Evolutionary conservation across 2,113 vertebrate genomes (phyloP).

Genomic region (Pelecanoides urinatrix): DNA sequence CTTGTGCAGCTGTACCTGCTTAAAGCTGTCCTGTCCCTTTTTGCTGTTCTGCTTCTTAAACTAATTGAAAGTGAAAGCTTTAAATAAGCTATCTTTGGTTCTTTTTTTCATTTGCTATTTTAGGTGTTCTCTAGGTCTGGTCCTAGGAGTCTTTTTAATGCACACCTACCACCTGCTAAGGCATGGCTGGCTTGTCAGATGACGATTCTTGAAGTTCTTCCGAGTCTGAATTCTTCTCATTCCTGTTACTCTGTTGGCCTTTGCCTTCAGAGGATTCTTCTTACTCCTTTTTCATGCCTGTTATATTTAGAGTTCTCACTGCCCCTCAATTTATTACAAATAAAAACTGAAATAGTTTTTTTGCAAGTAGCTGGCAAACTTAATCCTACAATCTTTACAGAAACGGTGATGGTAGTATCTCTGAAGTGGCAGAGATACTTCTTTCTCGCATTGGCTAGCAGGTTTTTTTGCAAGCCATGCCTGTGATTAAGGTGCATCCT

Average conservation of each 20-base stretch:
- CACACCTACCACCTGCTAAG: neutral
- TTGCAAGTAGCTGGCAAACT: neutral
- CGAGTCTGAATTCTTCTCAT: neutral
- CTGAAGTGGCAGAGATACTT: neutral
- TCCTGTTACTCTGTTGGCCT: neutral
- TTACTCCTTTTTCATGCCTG: neutral
- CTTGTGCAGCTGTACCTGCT: neutral
- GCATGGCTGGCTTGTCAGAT: neutral
- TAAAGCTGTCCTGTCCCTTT: neutral
- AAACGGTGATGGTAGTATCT: neutral
- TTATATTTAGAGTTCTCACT: neutral
- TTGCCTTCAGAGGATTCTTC: neutral
- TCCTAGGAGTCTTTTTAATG: neutral
- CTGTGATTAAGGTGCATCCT: neutral
- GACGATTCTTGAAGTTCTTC: neutral
- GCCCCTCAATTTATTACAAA: neutral
- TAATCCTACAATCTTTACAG: neutral
- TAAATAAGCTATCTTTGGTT: neutral
- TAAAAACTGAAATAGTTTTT: neutral
- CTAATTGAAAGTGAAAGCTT: slow-evolving; percentile 21
- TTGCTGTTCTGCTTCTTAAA: slow-evolving; percentile 15
- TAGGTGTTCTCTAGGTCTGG: neutral
- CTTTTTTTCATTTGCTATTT: neutral
- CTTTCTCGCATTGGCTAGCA: accelerated
- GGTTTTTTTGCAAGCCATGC: neutral